Evolutionary conservation across 2,113 vertebrate species (phyloP).

Genomic region (Psittacara wagleri): DNA sequence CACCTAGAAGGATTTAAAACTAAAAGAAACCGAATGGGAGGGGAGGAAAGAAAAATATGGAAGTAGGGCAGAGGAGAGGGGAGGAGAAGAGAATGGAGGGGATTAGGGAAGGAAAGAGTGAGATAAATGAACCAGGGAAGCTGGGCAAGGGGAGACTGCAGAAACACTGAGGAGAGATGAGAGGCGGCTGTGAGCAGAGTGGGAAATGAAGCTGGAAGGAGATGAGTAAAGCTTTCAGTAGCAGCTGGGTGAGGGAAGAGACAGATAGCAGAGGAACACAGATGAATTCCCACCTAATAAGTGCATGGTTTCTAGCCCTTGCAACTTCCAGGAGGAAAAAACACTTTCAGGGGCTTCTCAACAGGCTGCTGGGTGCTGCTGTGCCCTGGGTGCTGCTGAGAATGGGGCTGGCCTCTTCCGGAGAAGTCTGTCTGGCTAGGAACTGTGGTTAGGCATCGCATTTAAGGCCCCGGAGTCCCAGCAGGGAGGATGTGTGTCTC

Average conservation of each 20-base stretch:
- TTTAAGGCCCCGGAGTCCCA: background rate
- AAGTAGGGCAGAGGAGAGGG: background rate
- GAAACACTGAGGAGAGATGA: background rate
- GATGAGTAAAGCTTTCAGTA: background rate
- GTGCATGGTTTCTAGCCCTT: background rate
- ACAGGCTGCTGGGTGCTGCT: background rate
- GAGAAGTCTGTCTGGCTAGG: background rate
- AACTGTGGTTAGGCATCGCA: background rate
- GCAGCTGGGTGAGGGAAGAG: background rate
- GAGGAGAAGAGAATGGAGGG: background rate
- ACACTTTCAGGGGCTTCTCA: background rate
- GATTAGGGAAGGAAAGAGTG: background rate
- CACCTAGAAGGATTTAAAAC: background rate
- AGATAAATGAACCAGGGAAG: background rate
- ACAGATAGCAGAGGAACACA: background rate
- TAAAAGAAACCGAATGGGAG: background rate
- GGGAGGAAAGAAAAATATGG: rapidly evolving
- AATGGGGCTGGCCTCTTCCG: background rate
- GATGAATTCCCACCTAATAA: background rate
- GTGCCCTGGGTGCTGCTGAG: background rate
- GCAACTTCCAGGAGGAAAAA: background rate
- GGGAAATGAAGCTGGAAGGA: background rate
- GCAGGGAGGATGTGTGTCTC: background rate
- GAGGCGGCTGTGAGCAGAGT: background rate
- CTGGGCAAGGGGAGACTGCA: background rate